Base-by-base conservation (phyloP, 2,797 vertebrate species). In the Monodelphis domestica region DNA sequence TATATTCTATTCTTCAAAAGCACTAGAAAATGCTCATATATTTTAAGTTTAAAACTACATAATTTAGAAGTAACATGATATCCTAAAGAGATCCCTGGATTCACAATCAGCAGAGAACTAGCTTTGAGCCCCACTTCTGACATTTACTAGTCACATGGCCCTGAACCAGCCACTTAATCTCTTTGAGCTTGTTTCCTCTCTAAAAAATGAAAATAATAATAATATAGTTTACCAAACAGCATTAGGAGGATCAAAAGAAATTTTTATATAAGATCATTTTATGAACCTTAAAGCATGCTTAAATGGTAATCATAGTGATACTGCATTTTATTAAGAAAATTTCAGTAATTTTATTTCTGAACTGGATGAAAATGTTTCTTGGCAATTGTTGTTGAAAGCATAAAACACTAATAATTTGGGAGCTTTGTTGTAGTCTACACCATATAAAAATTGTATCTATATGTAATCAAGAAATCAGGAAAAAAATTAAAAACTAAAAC, bases 291-390 rank as follows among this genome's bases (percentile, higher is more conserved):
- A 78, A 78, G 45, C 63, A 38, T 78, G 26, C 50, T 84, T 50
- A 84, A 84, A 50, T 84, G 38, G 24, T 70, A 84, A 11, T 45
- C 50, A 84, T 26, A 26, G 78, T 45, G 10, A 50, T 56, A 90
- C 53, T 70, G 26, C 53, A 24, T 90, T 96, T 95, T 56, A 70
- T 94, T 95, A 30, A 94, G 30, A 51, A 95, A 90, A 90, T 90
- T 87, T 90, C 15, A 93, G 45, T 90, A 88, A 24, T 95, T 93
- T 95, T 33, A 90, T 29, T 93, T 94, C 95, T 91, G 90, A 96
- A 92, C 94, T 38, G 52, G 70, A 89, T 89, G 38, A 55, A 21
- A 45, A 87, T 89, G 14, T 33, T 95, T 93, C 51, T 55, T 17
- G 89, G 21, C 12, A 89, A 4, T n/a, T 94, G 15, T 88, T 78